Percentiles rank a stretch among this genome's conserved stretches.
phyloP scores from a whole-genome alignment of 1,140 invertebrate species.

The Zaprionus nigranus region DNA sequence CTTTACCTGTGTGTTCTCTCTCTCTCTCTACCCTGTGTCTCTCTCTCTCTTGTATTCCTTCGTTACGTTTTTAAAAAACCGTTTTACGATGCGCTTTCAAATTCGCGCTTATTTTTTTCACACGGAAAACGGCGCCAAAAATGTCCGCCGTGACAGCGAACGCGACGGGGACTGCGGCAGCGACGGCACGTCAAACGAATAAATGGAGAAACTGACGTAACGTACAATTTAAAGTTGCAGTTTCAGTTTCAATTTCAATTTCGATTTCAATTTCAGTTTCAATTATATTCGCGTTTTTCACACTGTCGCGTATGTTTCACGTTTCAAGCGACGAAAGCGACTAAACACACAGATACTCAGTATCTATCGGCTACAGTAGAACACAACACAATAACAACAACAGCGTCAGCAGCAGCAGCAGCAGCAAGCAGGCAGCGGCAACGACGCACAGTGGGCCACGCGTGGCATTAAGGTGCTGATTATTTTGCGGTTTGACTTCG shows the following conservation, averaged over 20 bases:
- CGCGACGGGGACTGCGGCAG: conserved; percentile 3
- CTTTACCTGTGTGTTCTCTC: conserved; percentile 44
- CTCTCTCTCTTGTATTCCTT: not conserved
- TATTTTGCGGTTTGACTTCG: not conserved
- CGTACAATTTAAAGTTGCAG: conserved; percentile 70
- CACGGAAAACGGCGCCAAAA: conserved; percentile 74
- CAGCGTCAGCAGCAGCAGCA: conserved; percentile 20
- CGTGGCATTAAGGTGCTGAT: not conserved
- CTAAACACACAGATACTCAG: conserved; percentile 75
- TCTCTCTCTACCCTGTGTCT: not conserved
- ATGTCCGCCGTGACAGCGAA: conserved; percentile 32
- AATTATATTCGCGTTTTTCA: conserved; percentile 51
- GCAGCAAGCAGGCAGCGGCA: conserved; percentile 26
- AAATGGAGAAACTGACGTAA: conserved; percentile 68
- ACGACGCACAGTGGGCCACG: conserved; percentile 27
- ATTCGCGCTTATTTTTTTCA: conserved; percentile 46
- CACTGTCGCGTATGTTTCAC: conserved; percentile 80
- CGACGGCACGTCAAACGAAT: conserved; percentile 18
- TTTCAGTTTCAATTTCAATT: conserved; percentile 56
- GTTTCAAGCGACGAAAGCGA: conserved; percentile 80
- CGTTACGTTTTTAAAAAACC: conserved; percentile 35
- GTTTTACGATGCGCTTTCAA: conserved; percentile 28
- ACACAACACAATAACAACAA: conserved; percentile 61
- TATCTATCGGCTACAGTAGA: conserved; percentile 78
- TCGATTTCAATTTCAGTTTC: conserved; percentile 48